Percentiles rank a stretch among this genome's conserved stretches.
phyloP scores from a whole-genome alignment of 2,113 vertebrate species.

The Machaerirhynchus nigripectus region DNA sequence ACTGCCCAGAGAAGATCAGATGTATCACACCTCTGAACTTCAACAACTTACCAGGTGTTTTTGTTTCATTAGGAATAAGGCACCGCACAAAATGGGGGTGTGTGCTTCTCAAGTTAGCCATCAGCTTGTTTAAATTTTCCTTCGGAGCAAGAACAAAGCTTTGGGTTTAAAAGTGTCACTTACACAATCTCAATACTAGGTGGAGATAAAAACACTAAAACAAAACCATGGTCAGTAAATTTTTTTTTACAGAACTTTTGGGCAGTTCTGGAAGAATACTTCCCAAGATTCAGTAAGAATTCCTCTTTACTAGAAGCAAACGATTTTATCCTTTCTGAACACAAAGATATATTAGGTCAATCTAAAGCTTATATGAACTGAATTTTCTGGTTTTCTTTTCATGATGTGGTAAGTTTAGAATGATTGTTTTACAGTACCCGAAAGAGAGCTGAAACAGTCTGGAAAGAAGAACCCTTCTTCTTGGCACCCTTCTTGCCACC shows the following conservation, averaged over 20 bases:
- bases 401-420: not conserved
- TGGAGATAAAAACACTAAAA: not conserved
- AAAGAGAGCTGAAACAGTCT: slow-evolving; percentile 92
- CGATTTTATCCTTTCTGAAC: not conserved
- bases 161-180: not conserved
- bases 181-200: not conserved
- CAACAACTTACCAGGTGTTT: slow-evolving; percentile 55
- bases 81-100: slow-evolving; percentile 61
- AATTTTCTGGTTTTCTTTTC: not conserved
- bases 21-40: not conserved
- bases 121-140: slow-evolving; percentile 65
- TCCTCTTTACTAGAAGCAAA: not conserved
- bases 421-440: slow-evolving; percentile 69
- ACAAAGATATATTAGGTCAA: not conserved
- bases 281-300: not conserved
- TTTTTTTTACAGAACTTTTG: not conserved
- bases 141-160: slow-evolving; percentile 9
- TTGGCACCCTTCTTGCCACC: slow-evolving; percentile 83
- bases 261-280: not conserved
- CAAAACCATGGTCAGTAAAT: not conserved
- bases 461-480: slow-evolving; percentile 97
- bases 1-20: not conserved
- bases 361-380: not conserved
- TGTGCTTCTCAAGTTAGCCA: slow-evolving; percentile 57
- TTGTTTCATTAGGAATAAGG: slow-evolving; percentile 60